Percentiles rank a stretch among this genome's conserved stretches.
These are phyloP conservation scores for Aphidius ervi DNA, from an alignment of 1,140 invertebrate species.

Conservation along the genomic window DNA sequence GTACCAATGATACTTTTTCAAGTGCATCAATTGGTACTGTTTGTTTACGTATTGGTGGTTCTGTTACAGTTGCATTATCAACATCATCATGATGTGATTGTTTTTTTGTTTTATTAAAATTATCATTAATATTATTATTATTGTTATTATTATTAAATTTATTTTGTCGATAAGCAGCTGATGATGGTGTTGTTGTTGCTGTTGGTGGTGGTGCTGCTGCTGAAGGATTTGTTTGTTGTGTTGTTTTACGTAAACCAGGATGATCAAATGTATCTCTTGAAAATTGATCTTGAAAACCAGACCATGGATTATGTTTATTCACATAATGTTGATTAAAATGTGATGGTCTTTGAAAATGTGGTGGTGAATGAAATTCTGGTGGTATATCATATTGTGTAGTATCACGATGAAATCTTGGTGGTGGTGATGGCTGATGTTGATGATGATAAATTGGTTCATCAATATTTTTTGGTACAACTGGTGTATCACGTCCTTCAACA, in stretches of 20 bases:
- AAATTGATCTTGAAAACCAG: constrained; percentile 31
- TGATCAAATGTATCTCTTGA: constrained; percentile 25
- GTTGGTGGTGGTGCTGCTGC: no score
- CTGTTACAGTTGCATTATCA: constrained; percentile 22
- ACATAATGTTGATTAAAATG: constrained; percentile 34
- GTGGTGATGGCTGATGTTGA: constrained; percentile 34
- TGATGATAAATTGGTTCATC: constrained; percentile 28
- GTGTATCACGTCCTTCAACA: constrained; percentile 76
- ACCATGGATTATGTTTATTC: constrained; percentile 28
- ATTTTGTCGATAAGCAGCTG: constrained; percentile 12
- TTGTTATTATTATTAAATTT: constrained; percentile 26
- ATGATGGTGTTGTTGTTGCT: constrained; percentile 12
- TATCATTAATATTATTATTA: constrained; percentile 1
- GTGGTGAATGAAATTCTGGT: constrained; percentile 44
- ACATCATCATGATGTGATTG: constrained; percentile 17
- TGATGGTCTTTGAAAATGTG: constrained; percentile 42
- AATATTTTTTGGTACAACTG: constrained; percentile 61
- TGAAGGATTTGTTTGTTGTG: constrained; percentile 40
- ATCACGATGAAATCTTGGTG: constrained; percentile 26
- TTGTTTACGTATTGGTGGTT: constrained; percentile 39
- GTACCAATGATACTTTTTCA: constrained; percentile 73
- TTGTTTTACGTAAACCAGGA: constrained; percentile 7
- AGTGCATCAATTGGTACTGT: constrained; percentile 64
- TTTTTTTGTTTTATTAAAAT: constrained; percentile 36
- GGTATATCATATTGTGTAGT: constrained; percentile 40